phyloP scores from a whole-genome alignment of 2,797 vertebrate genomes.

The Enteromius anoplus region DNA sequence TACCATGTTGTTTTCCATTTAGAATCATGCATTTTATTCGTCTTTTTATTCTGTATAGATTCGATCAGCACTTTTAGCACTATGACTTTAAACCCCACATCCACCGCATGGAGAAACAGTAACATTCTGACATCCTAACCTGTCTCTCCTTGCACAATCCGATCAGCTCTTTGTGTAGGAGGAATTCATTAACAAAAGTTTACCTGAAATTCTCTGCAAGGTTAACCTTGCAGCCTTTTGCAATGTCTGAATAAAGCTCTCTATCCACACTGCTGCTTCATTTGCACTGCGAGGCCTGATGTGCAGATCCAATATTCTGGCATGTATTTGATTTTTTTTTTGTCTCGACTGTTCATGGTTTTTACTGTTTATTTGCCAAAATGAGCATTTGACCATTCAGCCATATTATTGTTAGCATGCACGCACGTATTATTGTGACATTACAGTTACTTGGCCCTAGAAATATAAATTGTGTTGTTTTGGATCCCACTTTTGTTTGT shows the following conservation, averaged over 20 bases:
- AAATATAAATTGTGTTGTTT: not conserved
- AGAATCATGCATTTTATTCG: not conserved
- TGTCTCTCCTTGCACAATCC: not conserved
- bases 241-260: conserved; percentile 16
- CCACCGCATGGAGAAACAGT: not conserved
- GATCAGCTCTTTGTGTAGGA: conserved; percentile 16
- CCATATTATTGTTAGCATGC: not conserved
- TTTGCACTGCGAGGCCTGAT: not conserved
- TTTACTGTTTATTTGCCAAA: not conserved
- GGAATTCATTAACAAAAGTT: conserved; percentile 22
- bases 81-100: conserved; percentile 12
- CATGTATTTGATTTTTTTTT: not conserved
- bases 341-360: not conserved
- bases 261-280: not conserved
- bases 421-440: not conserved
- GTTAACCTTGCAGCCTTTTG: not conserved
- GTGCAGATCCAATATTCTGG: not conserved
- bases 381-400: not conserved
- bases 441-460: not conserved
- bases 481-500: not conserved
- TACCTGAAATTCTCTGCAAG: conserved; percentile 5
- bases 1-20: not conserved
- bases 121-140: conserved; percentile 1
- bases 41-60: not conserved
- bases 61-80: not conserved